Evolutionary conservation across 2,113 vertebrate genomes (phyloP).

Genomic region (Mirounga angustirostris): DNA sequence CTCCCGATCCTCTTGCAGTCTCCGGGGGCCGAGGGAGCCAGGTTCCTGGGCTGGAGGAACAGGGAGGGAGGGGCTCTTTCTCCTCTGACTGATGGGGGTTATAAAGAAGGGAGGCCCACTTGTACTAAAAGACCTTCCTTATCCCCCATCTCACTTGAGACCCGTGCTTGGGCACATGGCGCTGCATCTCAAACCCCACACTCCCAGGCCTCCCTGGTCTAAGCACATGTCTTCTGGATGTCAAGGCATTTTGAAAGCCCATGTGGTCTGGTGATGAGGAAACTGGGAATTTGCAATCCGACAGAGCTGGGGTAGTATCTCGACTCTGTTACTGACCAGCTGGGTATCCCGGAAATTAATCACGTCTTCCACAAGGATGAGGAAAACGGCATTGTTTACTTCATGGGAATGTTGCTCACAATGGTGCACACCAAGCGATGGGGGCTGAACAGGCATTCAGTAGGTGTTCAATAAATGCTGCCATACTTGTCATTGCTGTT

Average conservation of each 20-base stretch:
- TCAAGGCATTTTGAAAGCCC: neutral
- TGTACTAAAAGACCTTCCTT: neutral
- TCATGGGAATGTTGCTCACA: fast-evolving
- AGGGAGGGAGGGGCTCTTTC: neutral
- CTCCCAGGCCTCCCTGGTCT: too few relatives aligned
- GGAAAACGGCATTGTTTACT: neutral
- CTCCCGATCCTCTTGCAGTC: neutral
- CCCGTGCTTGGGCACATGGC: fast-evolving
- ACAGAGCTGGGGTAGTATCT: neutral
- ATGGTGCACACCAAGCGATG: fast-evolving
- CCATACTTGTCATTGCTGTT: fast-evolving
- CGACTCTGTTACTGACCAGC: neutral
- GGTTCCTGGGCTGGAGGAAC: neutral
- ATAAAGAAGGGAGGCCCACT: neutral
- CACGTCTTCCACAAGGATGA: neutral
- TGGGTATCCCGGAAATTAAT: neutral
- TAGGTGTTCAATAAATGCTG: fast-evolving
- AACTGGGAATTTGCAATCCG: neutral
- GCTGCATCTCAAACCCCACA: neutral
- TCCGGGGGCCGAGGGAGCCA: fast-evolving
- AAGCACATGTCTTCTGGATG: neutral
- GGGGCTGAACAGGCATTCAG: neutral
- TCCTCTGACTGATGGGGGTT: neutral
- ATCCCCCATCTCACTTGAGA: neutral
- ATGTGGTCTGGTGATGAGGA: neutral